Evolutionary conservation across 2,797 vertebrate species (phyloP).

Genomic region (Phoebastria nigripes): DNA sequence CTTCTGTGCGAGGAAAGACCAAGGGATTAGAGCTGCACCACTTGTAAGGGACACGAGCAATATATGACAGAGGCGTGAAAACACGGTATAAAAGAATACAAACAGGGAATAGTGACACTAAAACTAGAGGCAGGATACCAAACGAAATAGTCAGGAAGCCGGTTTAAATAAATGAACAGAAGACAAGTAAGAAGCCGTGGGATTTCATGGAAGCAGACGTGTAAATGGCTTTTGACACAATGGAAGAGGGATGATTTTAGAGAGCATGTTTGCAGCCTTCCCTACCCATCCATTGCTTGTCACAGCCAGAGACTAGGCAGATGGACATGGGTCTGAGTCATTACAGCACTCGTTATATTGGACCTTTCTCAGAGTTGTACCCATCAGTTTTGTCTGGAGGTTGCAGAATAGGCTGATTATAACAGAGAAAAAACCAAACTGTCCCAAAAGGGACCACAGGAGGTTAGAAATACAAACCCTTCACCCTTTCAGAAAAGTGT

Average conservation of each 20-base stretch:
- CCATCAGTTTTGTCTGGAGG: neutral
- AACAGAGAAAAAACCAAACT: neutral
- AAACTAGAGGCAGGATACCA: neutral
- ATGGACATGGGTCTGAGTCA: fast-evolving
- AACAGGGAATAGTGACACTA: neutral
- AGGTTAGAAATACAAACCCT: neutral
- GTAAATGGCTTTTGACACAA: neutral
- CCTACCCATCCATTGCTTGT: neutral
- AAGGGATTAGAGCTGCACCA: neutral
- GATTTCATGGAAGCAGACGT: fast-evolving
- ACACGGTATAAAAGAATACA: neutral
- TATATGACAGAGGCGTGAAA: neutral
- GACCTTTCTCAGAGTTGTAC: neutral
- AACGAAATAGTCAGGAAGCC: neutral
- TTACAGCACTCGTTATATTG: fast-evolving
- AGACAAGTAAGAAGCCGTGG: fast-evolving
- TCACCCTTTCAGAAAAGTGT: neutral
- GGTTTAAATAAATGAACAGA: neutral
- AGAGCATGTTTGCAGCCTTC: neutral
- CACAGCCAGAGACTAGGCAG: neutral
- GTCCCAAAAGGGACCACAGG: neutral
- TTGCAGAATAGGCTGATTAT: neutral
- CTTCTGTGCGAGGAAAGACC: fast-evolving
- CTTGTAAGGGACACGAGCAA: neutral
- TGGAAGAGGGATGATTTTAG: neutral